Base-by-base conservation (phyloP, 2,888 invertebrate species). In the Nematopogon swammerdamellus region DNA sequence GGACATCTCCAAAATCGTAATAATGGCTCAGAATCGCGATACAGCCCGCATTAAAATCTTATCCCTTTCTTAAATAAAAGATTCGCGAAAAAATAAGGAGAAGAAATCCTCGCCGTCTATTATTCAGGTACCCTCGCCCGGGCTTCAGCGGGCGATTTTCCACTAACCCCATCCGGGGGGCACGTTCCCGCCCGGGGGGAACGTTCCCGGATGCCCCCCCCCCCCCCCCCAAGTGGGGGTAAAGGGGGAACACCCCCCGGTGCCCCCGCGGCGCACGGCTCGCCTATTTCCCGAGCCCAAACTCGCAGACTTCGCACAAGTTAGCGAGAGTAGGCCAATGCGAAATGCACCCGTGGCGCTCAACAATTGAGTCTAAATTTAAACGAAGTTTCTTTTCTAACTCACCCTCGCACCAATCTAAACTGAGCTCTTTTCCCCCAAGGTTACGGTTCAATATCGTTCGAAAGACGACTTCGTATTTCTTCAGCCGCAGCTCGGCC, bases 41-140 rank as follows among this genome's bases (percentile, higher is more conserved):
- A 36, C 72, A 69, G 66, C 69, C 73, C 73, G 77, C 77, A 79
- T 77, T 77, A 79, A 79, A 79, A 76, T 77, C 77, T 77, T 79
- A 79, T 79, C 77, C 77, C 72, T 77, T 77, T 77, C 77, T 77
- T 79, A 77, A 77, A 79, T 77, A 77, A 76, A 79, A 77, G 76
- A 77, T 72, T 77, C 79, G 76, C 76, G 74, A 77, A 77, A 77
- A 79, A 75, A 74, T 72, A 72, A 70, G 69, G 72, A 45, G 45
- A 18, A 67, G 64, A 67, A 68, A 70, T 71, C 68, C 70, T 68
- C 67, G 70, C 73, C 73, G 69, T 72, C 70, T 70, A 73, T 76
- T 75, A 75, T 77, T 70, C 73, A 68, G 67, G 11, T 3, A 8
- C 36, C 36, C 36, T 36, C 36, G 25, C 25, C 10, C 25, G 25